Conservation (phyloP, 2,797 vertebrate genomes). For the Decapterus maruadsi region DNA sequence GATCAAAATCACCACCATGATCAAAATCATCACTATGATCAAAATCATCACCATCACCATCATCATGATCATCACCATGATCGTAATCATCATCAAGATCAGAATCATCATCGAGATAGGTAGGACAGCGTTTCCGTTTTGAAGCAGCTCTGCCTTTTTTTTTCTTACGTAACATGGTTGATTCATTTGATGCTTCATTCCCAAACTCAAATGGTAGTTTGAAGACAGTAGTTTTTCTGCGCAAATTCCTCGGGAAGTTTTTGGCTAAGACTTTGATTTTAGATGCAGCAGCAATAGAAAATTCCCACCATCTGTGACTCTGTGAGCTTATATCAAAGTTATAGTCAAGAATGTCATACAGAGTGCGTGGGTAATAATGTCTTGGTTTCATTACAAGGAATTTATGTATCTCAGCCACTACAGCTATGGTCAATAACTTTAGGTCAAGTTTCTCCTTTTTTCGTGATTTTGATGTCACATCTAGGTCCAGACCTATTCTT, state of each 20-base stretch:
- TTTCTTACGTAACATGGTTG: no score
- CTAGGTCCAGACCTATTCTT: constrained; percentile 36
- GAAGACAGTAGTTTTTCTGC: background rate
- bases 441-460: constrained; percentile 36
- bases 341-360: constrained; percentile 45
- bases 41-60: no score
- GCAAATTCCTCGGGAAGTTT: background rate
- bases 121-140: no score
- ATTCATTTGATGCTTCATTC: no score
- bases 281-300: constrained; percentile 12
- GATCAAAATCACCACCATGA: no score
- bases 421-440: constrained; percentile 21
- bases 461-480: constrained; percentile 11
- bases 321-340: constrained; percentile 58
- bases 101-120: no score
- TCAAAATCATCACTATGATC: no score
- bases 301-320: constrained; percentile 31
- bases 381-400: rapidly evolving
- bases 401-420: constrained; percentile 34
- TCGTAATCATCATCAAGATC: no score
- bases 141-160: background rate
- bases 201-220: constrained; percentile 24
- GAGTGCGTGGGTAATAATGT: background rate
- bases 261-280: constrained; percentile 1
- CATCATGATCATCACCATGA: no score